Conservation (phyloP, 1,140 invertebrate genomes). For the Drosophila gunungcola region DNA sequence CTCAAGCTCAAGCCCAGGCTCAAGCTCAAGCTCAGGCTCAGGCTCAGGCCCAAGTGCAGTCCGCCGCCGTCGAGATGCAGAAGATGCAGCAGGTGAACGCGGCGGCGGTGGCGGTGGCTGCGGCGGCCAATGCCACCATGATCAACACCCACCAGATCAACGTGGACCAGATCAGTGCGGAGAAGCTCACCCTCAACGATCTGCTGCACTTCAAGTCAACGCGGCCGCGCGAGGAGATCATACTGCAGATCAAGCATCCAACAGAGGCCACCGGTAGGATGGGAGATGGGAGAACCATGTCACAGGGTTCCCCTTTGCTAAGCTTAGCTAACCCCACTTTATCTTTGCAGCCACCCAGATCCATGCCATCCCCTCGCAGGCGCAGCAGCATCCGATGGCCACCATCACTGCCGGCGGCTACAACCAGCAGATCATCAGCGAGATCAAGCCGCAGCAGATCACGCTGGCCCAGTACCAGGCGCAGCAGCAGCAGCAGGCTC, state of each 20-base stretch:
- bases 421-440: constrained; percentile 83
- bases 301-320: too few species aligned
- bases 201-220: constrained; percentile 76
- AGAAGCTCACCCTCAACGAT: constrained; percentile 78
- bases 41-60: constrained; percentile 45
- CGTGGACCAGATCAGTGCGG: constrained; percentile 78
- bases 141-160: constrained; percentile 67
- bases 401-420: constrained; percentile 79
- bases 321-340: too few species aligned
- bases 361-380: constrained; percentile 75
- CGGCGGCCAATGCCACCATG: constrained; percentile 67
- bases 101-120: constrained; percentile 58
- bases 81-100: constrained; percentile 61
- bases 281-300: too few species aligned
- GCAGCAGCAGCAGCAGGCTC: constrained; percentile 75
- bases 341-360: constrained; percentile 64
- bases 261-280: constrained; percentile 65
- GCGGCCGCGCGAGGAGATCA: constrained; percentile 80
- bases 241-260: constrained; percentile 81
- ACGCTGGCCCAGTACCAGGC: constrained; percentile 81
- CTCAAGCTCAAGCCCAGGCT: constrained; percentile 44
- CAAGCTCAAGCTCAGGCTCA: constrained; percentile 28
- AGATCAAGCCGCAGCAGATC: constrained; percentile 83
- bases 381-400: constrained; percentile 79
- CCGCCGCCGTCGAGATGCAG: constrained; percentile 67